phyloP scores from a whole-genome alignment of 1,140 invertebrate genomes.

The Drosophila miranda region DNA sequence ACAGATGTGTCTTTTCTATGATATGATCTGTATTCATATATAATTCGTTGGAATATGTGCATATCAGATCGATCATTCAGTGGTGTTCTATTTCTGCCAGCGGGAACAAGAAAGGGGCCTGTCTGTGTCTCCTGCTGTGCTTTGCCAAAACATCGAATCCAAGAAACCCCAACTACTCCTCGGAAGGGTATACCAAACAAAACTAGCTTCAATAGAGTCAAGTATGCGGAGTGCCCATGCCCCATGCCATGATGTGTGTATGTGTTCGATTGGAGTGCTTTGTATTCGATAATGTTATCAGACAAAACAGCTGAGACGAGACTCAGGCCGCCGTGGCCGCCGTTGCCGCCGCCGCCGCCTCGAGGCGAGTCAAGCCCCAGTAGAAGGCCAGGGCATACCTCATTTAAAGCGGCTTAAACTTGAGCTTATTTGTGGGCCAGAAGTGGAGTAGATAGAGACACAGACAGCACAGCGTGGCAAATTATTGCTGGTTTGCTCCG shows the following conservation, averaged over 20 bases:
- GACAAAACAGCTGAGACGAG: conserved; percentile 37
- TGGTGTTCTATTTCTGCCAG: too few species aligned
- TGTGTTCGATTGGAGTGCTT: conserved; percentile 26
- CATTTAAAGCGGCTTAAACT: conserved; percentile 52
- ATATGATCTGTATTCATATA: too few species aligned
- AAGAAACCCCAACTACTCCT: not conserved
- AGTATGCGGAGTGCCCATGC: too few species aligned
- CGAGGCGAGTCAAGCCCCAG: too few species aligned
- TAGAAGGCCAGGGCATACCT: conserved; percentile 24
- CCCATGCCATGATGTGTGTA: conserved; percentile 3
- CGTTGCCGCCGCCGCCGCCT: too few species aligned
- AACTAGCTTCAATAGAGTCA: conserved; percentile 40
- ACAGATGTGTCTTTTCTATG: too few species aligned
- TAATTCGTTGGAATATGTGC: too few species aligned
- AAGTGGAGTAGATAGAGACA: conserved; percentile 32
- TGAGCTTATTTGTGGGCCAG: conserved; percentile 49
- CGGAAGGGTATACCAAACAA: not conserved
- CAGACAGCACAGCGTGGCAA: conserved; percentile 29
- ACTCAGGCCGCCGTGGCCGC: too few species aligned
- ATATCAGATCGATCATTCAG: too few species aligned
- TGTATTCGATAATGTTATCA: conserved; percentile 60
- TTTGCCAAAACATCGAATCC: too few species aligned
- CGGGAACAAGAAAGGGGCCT: too few species aligned
- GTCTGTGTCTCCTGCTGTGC: too few species aligned
- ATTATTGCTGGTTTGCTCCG: conserved; percentile 47